These are phyloP conservation scores for Sphaerodactylus townsendi DNA, from an alignment of 2,113 vertebrate genomes.

Conservation along the genomic window DNA sequence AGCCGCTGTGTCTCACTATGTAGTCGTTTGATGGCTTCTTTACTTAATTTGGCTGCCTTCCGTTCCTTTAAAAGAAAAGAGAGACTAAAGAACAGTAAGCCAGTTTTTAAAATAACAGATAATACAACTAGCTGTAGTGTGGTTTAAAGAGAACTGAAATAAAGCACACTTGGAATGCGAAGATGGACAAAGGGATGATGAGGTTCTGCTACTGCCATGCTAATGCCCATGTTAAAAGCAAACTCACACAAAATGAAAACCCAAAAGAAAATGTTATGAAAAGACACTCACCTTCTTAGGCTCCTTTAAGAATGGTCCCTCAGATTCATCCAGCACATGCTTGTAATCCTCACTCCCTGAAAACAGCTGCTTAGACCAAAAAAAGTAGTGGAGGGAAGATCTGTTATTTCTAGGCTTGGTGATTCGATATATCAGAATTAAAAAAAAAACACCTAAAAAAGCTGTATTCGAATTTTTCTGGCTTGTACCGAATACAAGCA, in stretches of 20 bases:
- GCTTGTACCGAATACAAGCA: too few relatives aligned
- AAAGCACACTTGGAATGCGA: neutral
- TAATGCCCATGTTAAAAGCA: neutral
- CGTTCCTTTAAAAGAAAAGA: conserved; percentile 82
- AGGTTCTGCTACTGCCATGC: neutral
- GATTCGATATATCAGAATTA: too few relatives aligned
- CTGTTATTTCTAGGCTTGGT: too few relatives aligned
- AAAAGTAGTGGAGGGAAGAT: conserved; percentile 7
- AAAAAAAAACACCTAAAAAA: too few relatives aligned
- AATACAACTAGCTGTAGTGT: neutral
- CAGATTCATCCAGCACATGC: conserved; percentile 48
- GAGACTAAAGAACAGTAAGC: neutral
- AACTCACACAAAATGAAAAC: neutral
- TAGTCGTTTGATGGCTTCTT: conserved; percentile 90
- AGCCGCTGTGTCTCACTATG: conserved; percentile 95
- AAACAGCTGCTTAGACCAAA: conserved; percentile 60
- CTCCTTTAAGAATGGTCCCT: conserved; percentile 54
- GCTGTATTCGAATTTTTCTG: too few relatives aligned
- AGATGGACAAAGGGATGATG: neutral
- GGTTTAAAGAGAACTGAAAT: neutral
- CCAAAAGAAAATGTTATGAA: neutral
- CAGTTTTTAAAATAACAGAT: conserved; percentile 26
- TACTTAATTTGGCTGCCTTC: conserved; percentile 90
- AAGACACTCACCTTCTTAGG: conserved; percentile 63
- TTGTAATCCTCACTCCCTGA: conserved; percentile 49